phyloP scores from a whole-genome alignment of 2,797 vertebrate genomes.

The Coregonus sp. region DNA sequence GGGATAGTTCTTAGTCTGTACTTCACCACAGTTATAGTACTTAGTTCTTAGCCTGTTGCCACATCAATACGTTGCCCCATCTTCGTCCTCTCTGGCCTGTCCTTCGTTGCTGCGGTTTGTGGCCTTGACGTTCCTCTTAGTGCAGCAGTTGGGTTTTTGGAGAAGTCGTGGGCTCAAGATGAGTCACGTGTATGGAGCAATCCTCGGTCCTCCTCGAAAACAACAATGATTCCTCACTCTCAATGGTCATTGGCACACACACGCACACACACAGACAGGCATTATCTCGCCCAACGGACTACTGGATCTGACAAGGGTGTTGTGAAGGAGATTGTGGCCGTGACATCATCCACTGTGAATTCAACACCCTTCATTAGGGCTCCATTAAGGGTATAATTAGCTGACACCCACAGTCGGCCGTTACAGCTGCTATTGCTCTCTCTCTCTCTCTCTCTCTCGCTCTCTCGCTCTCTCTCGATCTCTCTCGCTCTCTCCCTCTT shows the following conservation, averaged over 20 bases:
- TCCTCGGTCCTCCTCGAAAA: conserved; percentile 63
- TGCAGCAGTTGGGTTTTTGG: conserved; percentile 70
- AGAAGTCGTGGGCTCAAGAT: conserved; percentile 75
- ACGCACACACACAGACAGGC: neutral
- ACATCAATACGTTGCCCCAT: conserved; percentile 61
- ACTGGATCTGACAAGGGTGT: conserved; percentile 36
- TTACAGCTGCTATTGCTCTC: conserved; percentile 21
- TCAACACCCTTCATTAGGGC: conserved; percentile 43
- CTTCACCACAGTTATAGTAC: conserved; percentile 22
- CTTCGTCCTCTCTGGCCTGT: conserved; percentile 48
- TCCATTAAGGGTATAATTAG: conserved; percentile 55
- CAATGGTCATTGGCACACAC: conserved; percentile 14
- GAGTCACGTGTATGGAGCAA: conserved; percentile 65
- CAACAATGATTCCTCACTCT: conserved; percentile 33
- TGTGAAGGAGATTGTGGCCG: conserved; percentile 36
- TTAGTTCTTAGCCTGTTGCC: conserved; percentile 61
- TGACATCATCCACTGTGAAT: conserved; percentile 47
- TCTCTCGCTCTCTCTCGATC: no score
- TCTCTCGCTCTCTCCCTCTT: no score
- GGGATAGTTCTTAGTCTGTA: neutral
- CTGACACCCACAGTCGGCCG: conserved; percentile 16
- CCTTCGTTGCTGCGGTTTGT: conserved; percentile 56
- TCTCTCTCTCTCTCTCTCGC: conserved; percentile 14
- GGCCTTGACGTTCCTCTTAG: conserved; percentile 25
- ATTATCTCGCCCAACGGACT: conserved; percentile 13